Evolutionary conservation across 2,888 invertebrate genomes (phyloP).

Genomic region (Idaea aversata): DNA sequence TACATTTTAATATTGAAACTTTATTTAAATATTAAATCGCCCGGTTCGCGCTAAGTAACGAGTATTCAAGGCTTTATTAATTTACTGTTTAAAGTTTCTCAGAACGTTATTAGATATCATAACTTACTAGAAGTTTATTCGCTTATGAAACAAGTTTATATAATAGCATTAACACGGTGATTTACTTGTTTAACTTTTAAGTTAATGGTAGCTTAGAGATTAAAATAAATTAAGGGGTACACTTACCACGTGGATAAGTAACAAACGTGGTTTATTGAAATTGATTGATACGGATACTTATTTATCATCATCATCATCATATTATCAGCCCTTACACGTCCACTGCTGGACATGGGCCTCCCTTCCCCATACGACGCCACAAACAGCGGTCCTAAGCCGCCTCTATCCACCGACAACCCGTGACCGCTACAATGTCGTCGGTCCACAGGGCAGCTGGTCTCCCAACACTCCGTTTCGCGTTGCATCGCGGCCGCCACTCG

Average conservation of each 20-base stretch:
- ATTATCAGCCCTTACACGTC: no score
- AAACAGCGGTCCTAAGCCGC: no score
- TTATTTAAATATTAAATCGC: neutral
- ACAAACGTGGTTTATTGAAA: no score
- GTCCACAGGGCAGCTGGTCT: no score
- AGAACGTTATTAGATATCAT: neutral
- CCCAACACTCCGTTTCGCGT: no score
- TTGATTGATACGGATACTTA: no score
- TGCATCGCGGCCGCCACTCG: no score
- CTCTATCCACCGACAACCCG: no score
- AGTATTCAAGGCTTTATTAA: neutral
- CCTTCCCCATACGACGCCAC: no score
- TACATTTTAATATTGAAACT: neutral
- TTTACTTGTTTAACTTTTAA: neutral
- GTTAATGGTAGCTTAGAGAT: neutral
- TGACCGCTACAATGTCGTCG: no score
- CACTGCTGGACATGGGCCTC: no score
- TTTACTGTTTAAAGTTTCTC: neutral
- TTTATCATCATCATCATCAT: no score
- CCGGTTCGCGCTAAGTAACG: neutral
- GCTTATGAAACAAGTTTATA: neutral
- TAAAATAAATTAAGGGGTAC: neutral
- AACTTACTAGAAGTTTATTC: slow-evolving; percentile 1
- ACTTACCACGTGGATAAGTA: neutral
- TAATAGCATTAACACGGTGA: neutral